Evolutionary conservation across 2,113 vertebrate species (phyloP).

Genomic region (Python bivittatus): DNA sequence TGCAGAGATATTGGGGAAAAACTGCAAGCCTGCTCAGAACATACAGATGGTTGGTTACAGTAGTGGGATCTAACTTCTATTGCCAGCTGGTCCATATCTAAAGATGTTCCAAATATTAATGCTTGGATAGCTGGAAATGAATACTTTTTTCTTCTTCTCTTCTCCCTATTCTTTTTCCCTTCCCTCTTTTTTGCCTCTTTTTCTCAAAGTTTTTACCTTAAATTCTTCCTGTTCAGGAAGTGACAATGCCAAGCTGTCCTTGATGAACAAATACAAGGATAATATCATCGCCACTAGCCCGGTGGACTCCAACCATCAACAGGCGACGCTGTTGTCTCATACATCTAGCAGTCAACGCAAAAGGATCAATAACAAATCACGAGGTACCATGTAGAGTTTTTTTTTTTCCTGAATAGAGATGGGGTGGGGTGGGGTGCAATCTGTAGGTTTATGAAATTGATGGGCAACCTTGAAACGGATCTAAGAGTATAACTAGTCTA

Average conservation of each 20-base stretch:
- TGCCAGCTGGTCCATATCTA: not conserved
- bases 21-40: not conserved
- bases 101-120: not conserved
- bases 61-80: not conserved
- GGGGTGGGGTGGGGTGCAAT: not conserved
- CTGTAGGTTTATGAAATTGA: not conserved
- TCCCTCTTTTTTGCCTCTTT: slow-evolving; percentile 20
- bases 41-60: not conserved
- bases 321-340: slow-evolving; percentile 92
- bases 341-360: slow-evolving; percentile 95
- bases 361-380: slow-evolving; percentile 92
- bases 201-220: slow-evolving; percentile 54
- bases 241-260: slow-evolving; percentile 93
- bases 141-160: slow-evolving; percentile 8
- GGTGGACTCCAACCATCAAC: slow-evolving; percentile 93
- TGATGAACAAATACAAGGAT: slow-evolving; percentile 99
- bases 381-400: slow-evolving; percentile 72
- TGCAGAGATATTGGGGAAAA: not conserved
- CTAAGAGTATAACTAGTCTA: not conserved
- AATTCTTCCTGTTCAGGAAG: slow-evolving; percentile 79
- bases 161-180: not conserved
- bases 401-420: not conserved
- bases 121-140: not conserved
- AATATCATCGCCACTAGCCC: slow-evolving; percentile 98
- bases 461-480: not conserved